Percentiles rank a stretch among this genome's conserved stretches.
Conservation (phyloP, 2,113 vertebrate species). For the Hemiprocne comata region DNA sequence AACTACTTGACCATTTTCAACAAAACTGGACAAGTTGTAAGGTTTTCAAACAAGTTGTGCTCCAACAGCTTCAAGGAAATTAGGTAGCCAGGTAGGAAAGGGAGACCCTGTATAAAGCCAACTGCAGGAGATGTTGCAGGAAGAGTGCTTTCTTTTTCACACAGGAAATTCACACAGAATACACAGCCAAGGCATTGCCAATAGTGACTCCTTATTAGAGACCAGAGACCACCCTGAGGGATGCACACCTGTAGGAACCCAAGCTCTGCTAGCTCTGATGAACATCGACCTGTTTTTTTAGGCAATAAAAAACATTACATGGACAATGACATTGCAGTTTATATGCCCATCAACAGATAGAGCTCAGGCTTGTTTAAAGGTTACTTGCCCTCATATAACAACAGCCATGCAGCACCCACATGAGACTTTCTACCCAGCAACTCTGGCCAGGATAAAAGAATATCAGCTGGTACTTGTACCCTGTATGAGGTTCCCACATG, state of each 20-base stretch:
- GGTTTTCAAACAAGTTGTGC: background rate
- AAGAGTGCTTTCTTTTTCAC: background rate
- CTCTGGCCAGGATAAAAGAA: background rate
- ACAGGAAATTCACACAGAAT: background rate
- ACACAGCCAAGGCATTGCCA: background rate
- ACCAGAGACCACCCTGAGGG: background rate
- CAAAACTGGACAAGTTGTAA: background rate
- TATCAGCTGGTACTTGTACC: background rate
- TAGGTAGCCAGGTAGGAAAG: background rate
- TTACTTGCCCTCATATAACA: background rate
- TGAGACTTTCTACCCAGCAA: background rate
- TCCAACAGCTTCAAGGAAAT: background rate
- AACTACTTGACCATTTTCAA: background rate
- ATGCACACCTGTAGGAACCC: background rate
- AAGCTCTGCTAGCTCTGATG: background rate
- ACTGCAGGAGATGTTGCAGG: background rate
- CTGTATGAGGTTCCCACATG: background rate
- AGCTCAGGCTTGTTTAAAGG: background rate
- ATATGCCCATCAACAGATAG: background rate
- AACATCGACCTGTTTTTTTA: background rate
- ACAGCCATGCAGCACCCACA: background rate
- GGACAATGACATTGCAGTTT: background rate
- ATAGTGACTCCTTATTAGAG: background rate
- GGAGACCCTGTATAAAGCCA: accelerated
- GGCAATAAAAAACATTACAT: background rate